These are phyloP conservation scores for Alethe castanea DNA, from an alignment of 2,113 vertebrate species.

Conservation along the genomic window DNA sequence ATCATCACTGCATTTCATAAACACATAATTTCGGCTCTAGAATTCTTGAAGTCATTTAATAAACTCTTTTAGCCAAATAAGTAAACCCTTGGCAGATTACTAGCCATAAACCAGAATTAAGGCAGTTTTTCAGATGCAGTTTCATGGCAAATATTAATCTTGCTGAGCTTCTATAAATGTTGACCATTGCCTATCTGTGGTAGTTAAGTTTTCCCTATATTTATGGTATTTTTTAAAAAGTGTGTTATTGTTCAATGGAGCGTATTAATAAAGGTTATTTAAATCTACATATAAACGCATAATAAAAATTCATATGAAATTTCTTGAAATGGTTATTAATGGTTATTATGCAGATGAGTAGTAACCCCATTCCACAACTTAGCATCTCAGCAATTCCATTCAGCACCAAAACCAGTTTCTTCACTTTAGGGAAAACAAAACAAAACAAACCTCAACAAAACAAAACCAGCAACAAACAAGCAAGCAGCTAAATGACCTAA, in stretches of 20 bases:
- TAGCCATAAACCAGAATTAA: neutral
- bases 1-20: neutral
- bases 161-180: neutral
- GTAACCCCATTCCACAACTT: neutral
- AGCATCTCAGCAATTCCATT: neutral
- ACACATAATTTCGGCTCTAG: neutral
- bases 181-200: neutral
- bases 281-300: neutral
- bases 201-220: neutral
- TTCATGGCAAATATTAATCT: neutral
- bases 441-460: neutral
- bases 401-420: neutral
- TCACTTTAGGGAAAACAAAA: neutral
- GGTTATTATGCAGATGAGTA: neutral
- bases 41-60: neutral
- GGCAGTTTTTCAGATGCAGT: neutral
- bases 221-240: neutral
- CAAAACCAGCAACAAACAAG: neutral
- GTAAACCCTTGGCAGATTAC: neutral
- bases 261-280: constrained; percentile 3
- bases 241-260: neutral
- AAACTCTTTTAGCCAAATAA: neutral
- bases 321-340: neutral
- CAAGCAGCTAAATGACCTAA: neutral
- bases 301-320: neutral